Evolutionary conservation across 1,140 invertebrate genomes (phyloP).

Genomic region (Papilio polyxenes): DNA sequence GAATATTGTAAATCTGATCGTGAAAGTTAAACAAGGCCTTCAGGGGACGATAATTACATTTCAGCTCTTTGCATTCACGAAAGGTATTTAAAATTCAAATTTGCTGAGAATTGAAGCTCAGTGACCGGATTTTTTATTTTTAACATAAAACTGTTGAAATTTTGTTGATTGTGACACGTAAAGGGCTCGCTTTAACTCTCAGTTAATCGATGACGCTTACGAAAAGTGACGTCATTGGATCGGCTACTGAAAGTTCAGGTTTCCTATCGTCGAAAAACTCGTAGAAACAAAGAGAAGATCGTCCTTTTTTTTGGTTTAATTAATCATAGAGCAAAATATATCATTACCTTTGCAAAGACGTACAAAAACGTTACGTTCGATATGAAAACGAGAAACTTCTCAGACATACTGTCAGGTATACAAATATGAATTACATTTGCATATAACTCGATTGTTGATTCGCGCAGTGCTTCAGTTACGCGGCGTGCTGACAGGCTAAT

Average conservation of each 20-base stretch:
- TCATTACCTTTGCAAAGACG: too few relatives aligned
- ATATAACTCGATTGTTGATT: not conserved
- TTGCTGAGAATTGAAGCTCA: not conserved
- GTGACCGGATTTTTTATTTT: not conserved
- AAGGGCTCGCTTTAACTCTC: not conserved
- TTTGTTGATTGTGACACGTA: not conserved
- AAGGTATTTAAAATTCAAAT: slow-evolving; percentile 12
- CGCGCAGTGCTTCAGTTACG: not conserved
- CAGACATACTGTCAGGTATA: too few relatives aligned
- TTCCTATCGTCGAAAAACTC: too few relatives aligned
- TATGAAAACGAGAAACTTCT: too few relatives aligned
- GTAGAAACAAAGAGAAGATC: not conserved
- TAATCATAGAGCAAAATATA: too few relatives aligned
- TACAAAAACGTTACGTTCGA: too few relatives aligned
- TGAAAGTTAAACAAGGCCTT: slow-evolving; percentile 8
- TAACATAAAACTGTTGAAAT: not conserved
- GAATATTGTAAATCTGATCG: slow-evolving; percentile 6
- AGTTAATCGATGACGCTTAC: not conserved
- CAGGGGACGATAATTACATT: slow-evolving; percentile 15
- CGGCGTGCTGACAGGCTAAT: not conserved
- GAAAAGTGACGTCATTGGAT: not conserved
- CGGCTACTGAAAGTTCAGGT: not conserved
- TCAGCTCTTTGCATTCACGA: not conserved
- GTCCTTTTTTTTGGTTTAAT: not conserved
- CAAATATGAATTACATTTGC: not conserved